Evolutionary conservation across 1,140 invertebrate species (phyloP).

Genomic region (Drosophila truncata): DNA sequence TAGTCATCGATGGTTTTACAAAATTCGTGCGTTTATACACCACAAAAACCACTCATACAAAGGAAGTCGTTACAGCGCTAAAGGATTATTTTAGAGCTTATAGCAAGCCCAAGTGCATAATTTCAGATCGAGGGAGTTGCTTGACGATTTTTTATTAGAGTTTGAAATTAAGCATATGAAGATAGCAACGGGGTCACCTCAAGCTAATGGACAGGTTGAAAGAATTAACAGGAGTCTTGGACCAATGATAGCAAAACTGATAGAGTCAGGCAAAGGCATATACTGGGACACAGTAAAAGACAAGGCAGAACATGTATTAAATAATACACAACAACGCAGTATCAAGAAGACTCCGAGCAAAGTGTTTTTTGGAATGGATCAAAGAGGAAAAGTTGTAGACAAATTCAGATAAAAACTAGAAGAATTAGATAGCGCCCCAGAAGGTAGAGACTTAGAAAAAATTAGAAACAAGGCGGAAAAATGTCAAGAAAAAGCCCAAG

Average conservation of each 20-base stretch:
- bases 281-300: neutral
- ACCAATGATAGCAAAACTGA: neutral
- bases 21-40: constrained; percentile 1
- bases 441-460: neutral
- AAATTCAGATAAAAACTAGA: neutral
- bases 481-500: neutral
- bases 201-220: neutral
- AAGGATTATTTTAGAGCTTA: constrained; percentile 6
- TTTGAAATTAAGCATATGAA: neutral
- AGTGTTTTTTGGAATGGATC: neutral
- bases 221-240: neutral
- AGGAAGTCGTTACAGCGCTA: neutral
- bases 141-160: neutral
- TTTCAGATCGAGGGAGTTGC: constrained; percentile 13
- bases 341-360: neutral
- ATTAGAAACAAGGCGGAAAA: neutral
- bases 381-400: neutral
- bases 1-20: neutral
- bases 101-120: constrained; percentile 4
- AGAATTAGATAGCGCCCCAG: neutral
- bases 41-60: constrained; percentile 1
- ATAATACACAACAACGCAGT: neutral
- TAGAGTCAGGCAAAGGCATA: neutral
- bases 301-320: neutral
- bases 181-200: neutral